Conservation (phyloP, 2,113 vertebrate genomes). For the Rynchops niger region DNA sequence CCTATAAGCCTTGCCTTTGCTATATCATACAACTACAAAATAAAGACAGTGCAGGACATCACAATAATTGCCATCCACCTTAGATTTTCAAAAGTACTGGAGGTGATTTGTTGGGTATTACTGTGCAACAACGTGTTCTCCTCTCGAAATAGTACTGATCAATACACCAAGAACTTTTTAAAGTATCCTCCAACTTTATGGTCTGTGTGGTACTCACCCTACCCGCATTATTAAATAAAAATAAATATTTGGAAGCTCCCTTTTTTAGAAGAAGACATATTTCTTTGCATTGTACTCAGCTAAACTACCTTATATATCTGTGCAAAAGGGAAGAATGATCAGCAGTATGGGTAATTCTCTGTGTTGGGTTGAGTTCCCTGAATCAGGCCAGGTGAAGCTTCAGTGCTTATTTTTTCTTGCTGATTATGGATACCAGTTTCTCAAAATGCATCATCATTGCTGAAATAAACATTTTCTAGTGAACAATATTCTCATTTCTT, state of each 20-base stretch:
- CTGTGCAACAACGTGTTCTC: background rate
- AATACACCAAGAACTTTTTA: background rate
- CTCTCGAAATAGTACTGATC: background rate
- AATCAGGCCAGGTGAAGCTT: background rate
- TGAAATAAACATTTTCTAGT: slow-evolving; percentile 15
- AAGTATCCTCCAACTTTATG: background rate
- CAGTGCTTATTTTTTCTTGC: background rate
- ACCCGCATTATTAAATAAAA: background rate
- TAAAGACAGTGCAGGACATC: background rate
- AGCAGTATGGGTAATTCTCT: background rate
- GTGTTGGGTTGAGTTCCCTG: background rate
- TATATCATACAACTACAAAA: background rate
- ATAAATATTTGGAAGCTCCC: background rate
- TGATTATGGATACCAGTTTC: slow-evolving; percentile 4
- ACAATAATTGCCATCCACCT: background rate
- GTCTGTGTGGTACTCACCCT: background rate
- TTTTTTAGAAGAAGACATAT: background rate
- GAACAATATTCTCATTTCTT: slow-evolving; percentile 38
- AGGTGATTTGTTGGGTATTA: background rate
- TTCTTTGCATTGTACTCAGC: background rate
- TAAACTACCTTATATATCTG: background rate
- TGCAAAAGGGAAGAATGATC: background rate
- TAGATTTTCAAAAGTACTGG: background rate
- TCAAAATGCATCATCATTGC: background rate
- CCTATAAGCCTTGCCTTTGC: background rate